A percentile compares a stretch with the other conserved stretches of the same genome.
Conservation (phyloP, 2,113 vertebrate species). For the Cnemophilus loriae region DNA sequence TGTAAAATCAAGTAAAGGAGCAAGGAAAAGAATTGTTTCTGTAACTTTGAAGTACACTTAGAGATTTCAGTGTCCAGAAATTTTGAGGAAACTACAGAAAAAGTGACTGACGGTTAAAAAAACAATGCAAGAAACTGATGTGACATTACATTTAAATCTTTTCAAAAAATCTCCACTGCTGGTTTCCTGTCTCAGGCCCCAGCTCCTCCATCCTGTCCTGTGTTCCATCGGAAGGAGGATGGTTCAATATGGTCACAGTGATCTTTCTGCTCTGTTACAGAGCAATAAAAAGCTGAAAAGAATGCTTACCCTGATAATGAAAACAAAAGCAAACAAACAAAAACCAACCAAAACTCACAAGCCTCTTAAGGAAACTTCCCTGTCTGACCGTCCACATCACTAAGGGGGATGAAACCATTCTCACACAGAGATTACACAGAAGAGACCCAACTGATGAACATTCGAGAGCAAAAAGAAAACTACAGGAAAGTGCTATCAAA, state of each 20-base stretch:
- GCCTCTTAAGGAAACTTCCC: neutral
- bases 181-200: neutral
- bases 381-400: neutral
- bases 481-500: neutral
- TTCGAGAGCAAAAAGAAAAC: neutral
- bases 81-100: neutral
- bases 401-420: neutral
- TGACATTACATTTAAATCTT: neutral
- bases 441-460: neutral
- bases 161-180: neutral
- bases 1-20: neutral
- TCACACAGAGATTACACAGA: neutral
- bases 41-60: neutral
- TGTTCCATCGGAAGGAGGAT: neutral
- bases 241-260: neutral
- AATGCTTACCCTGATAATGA: neutral
- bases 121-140: neutral
- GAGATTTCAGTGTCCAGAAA: neutral
- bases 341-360: neutral
- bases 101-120: neutral
- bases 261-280: neutral
- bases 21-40: neutral
- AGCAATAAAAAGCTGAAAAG: neutral
- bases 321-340: neutral
- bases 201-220: fast-evolving